These are phyloP conservation scores for Patella caerulea DNA, from an alignment of 2,888 invertebrate genomes.

Conservation along the genomic window DNA sequence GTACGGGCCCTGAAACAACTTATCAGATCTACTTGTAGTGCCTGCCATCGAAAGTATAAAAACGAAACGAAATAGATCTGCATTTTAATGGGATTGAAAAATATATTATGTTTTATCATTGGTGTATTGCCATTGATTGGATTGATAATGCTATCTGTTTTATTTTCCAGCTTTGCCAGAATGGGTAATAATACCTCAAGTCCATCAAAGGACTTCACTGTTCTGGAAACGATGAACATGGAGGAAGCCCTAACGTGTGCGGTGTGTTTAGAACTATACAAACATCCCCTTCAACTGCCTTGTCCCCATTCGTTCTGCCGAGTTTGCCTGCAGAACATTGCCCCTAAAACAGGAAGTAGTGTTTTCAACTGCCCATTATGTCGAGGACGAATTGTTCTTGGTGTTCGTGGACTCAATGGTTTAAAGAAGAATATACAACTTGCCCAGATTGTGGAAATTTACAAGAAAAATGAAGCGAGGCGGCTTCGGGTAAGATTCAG, in stretches of 20 bases:
- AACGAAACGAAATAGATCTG: no score
- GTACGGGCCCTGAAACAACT: no score
- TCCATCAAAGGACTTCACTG: no score
- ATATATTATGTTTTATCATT: no score
- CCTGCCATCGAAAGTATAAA: no score
- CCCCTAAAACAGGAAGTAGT: not conserved
- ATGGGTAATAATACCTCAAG: no score
- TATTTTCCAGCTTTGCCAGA: no score
- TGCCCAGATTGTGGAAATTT: slow-evolving; percentile 19
- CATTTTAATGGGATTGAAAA: no score
- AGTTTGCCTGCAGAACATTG: slow-evolving; percentile 3
- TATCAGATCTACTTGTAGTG: no score
- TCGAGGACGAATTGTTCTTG: slow-evolving; percentile 6
- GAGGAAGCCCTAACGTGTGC: slow-evolving; percentile 17
- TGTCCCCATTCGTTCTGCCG: slow-evolving; percentile 24
- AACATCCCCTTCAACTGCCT: slow-evolving; percentile 13
- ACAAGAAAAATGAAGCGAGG: not conserved
- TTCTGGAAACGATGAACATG: not conserved
- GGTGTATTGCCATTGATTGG: no score
- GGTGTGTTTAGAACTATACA: slow-evolving; percentile 18
- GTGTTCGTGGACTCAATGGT: not conserved
- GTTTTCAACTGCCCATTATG: slow-evolving; percentile 18
- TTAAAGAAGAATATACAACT: slow-evolving; percentile 19
- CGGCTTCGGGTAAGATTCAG: no score
- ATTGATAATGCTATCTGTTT: no score